Evolutionary conservation across 2,888 invertebrate species (phyloP).

Genomic region (Mesorhabditis belari): DNA sequence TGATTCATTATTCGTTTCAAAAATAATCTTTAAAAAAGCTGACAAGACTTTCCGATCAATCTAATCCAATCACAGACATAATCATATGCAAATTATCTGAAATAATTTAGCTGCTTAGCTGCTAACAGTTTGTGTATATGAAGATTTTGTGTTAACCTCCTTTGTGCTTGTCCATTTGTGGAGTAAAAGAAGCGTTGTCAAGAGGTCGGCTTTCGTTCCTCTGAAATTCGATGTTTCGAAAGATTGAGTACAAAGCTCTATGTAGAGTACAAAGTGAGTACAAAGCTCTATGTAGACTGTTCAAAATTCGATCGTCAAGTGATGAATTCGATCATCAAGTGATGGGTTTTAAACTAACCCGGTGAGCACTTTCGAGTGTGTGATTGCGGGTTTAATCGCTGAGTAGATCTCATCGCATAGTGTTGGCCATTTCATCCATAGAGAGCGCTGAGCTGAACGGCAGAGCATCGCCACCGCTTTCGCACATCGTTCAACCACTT

Average conservation of each 20-base stretch:
- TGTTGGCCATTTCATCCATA: conserved; percentile 34
- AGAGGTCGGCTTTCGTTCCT: not conserved
- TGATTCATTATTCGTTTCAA: too few species aligned
- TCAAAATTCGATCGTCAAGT: too few species aligned
- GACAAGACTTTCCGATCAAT: too few species aligned
- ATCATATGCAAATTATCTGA: too few species aligned
- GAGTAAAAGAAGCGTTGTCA: not conserved
- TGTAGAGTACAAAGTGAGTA: not conserved
- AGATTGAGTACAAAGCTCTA: not conserved
- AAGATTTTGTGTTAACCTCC: too few species aligned
- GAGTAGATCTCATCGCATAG: conserved; percentile 33
- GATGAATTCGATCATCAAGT: too few species aligned
- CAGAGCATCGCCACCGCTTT: conserved; percentile 18
- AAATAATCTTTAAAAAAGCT: too few species aligned
- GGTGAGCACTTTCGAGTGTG: conserved; percentile 8
- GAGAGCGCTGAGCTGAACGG: conserved; percentile 16
- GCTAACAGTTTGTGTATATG: too few species aligned
- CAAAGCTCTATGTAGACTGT: too few species aligned
- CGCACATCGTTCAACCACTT: conserved; percentile 13
- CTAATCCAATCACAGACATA: too few species aligned
- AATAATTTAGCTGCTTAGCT: too few species aligned
- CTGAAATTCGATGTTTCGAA: not conserved
- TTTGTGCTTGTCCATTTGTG: not conserved
- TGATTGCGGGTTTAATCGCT: conserved; percentile 27
- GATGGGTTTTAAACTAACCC: not conserved